These are phyloP conservation scores for Hydropotes inermis DNA, from an alignment of 2,113 vertebrate genomes.

Conservation along the genomic window DNA sequence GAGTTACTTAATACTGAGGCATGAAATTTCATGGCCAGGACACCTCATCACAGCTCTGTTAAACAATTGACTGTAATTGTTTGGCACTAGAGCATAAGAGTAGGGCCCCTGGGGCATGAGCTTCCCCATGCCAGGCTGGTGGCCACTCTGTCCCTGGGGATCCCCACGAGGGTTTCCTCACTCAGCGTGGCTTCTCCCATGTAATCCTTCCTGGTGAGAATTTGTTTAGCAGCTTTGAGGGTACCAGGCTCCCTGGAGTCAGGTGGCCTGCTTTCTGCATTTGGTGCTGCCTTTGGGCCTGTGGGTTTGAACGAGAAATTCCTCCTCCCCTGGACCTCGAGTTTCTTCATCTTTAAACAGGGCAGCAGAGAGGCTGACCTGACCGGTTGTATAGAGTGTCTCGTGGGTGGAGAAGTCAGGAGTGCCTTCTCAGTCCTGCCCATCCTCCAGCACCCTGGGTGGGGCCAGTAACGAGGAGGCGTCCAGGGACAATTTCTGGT, in stretches of 20 bases:
- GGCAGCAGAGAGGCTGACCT: background rate
- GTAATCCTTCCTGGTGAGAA: background rate
- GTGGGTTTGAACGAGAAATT: background rate
- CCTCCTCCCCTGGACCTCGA: background rate
- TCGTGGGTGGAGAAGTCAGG: background rate
- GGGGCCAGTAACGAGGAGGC: fast-evolving
- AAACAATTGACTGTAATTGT: background rate
- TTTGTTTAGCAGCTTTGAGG: background rate
- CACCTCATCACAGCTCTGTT: background rate
- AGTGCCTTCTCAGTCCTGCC: background rate
- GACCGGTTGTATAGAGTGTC: background rate
- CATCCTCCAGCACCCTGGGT: background rate
- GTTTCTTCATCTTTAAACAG: background rate
- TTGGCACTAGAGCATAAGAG: background rate
- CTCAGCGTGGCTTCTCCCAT: background rate
- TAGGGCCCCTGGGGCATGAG: background rate
- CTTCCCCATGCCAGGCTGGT: background rate
- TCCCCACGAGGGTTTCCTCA: background rate
- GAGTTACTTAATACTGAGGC: background rate
- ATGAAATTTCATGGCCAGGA: background rate
- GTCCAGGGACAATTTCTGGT: background rate
- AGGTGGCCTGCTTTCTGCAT: background rate
- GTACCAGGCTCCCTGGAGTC: background rate
- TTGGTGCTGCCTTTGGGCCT: no score
- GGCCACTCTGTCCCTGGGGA: background rate